Evolutionary conservation across 2,113 vertebrate species (phyloP).

Genomic region (Lagopus leucura): DNA sequence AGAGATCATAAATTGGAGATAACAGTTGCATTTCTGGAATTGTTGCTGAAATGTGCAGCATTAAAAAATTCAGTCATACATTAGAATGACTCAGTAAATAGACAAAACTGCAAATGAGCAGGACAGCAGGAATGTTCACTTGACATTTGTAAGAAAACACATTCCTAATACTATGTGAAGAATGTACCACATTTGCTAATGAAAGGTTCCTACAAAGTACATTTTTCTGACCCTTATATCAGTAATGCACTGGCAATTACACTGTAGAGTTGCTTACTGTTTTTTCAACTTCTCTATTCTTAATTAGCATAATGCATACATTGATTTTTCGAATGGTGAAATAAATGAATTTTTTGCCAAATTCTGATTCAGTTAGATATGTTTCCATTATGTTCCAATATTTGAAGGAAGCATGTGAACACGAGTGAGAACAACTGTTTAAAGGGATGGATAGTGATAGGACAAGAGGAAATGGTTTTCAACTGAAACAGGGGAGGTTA

Average conservation of each 20-base stretch:
- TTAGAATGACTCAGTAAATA: background rate
- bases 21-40: background rate
- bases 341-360: background rate
- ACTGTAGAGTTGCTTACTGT: background rate
- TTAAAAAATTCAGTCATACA: background rate
- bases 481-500: too few species aligned
- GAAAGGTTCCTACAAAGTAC: background rate
- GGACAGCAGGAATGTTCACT: background rate
- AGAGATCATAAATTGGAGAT: background rate
- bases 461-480: too few species aligned
- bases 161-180: background rate
- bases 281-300: background rate
- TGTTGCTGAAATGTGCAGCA: background rate
- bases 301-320: background rate
- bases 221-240: background rate
- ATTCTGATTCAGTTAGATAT: background rate
- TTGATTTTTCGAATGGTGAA: background rate
- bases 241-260: background rate
- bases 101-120: background rate
- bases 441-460: too few species aligned
- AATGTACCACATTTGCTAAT: background rate
- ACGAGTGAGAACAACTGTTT: too few species aligned
- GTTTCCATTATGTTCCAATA: background rate
- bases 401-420: too few species aligned
- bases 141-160: background rate